These are phyloP conservation scores for human (Homo sapiens) DNA, from an alignment of 2,113 vertebrate species.

Conservation along the genomic window GRCh38 chr5:53883001-53883500, in stretches of 20 bases:
- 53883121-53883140: slow-evolving; percentile 72
- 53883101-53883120: slow-evolving; percentile 64
- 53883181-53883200: slow-evolving; percentile 30
- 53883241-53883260: neutral
- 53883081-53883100: slow-evolving; percentile 77
- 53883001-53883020: neutral
- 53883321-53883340: neutral
- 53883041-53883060: slow-evolving; percentile 78
- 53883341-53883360: neutral
- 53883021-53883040: slow-evolving; percentile 36
- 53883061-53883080: slow-evolving; percentile 80
- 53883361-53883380: neutral
- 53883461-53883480: slow-evolving; percentile 6
- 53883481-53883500: neutral
- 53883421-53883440: neutral
- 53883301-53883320: neutral
- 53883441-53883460: neutral
- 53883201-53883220: slow-evolving; percentile 15
- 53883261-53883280: slow-evolving; percentile 18
- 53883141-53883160: slow-evolving; percentile 53
- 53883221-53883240: neutral
- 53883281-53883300: neutral
- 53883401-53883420: neutral
- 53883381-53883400: neutral
- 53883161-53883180: slow-evolving; percentile 49